Conservation (phyloP, 1,140 invertebrate genomes). For the Drosophila ogumai region DNA sequence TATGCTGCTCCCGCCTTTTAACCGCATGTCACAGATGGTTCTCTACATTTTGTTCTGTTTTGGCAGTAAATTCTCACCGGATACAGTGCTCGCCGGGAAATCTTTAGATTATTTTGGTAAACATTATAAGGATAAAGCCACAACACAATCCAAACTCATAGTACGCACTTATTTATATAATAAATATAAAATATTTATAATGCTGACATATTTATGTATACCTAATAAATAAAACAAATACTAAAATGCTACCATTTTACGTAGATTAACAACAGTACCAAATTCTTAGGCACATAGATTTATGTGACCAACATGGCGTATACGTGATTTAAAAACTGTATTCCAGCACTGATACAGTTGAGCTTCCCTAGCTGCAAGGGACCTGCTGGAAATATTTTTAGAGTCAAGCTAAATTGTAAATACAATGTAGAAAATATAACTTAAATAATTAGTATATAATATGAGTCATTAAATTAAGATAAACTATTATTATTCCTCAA, state of each 20-base stretch:
- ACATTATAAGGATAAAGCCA: not conserved
- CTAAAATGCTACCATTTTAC: too few species aligned
- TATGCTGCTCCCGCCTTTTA: constrained; percentile 25
- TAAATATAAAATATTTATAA: too few species aligned
- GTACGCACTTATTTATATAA: not conserved
- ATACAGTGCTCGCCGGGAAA: constrained; percentile 5
- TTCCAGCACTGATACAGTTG: not conserved
- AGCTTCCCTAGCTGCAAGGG: not conserved
- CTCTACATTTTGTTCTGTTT: constrained; percentile 5
- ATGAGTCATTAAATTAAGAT: not conserved
- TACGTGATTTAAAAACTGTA: not conserved
- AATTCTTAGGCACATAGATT: too few species aligned
- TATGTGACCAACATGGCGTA: not conserved
- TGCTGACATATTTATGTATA: too few species aligned
- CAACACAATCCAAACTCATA: too few species aligned
- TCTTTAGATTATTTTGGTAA: not conserved
- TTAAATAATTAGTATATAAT: not conserved
- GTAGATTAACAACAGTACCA: too few species aligned
- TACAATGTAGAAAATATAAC: not conserved
- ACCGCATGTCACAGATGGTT: constrained; percentile 36
- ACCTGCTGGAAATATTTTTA: not conserved
- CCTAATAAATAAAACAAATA: too few species aligned
- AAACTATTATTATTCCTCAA: too few species aligned
- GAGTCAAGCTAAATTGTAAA: not conserved
- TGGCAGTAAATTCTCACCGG: not conserved